Base-by-base conservation (phyloP, 53 echinoderm and acorn worm genomes). In the Mesocentrotus franciscanus region DNA sequence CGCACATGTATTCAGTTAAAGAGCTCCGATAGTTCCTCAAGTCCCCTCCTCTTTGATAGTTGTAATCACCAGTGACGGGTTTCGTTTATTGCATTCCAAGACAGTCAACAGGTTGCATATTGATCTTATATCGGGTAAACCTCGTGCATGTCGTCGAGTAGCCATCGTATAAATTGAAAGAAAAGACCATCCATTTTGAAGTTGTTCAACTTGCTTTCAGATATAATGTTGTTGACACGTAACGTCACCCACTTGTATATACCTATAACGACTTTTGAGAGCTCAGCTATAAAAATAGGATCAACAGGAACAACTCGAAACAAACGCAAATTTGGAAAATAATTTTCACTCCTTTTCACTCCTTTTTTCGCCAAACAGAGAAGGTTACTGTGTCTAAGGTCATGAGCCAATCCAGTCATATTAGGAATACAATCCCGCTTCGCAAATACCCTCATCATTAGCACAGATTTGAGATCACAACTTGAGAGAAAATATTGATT, bases 341-440 rank as follows among this genome's bases (percentile, higher is more conserved):
- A 15, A 33, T 78, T 49, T 49, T 2, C 6, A 6, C 30, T 30
- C 74, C 14, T 68, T 74, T 74, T 74, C 74, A 32, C 74, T 74
- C 32, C 10, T 74, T 81, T 81, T 7, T 81, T 81, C 42, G 7
- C 39, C 81, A 81, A 81, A 81, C 36, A 81, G 81, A 81, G 81
- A 35, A 81, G 36, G 81, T 42, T 81, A 81, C 81, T 81, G 81
- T 81, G 81, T 81, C 81, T 36, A 39, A 81, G 81, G 81, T 81
- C 42, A 81, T 42, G 42, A 81, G 81, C 36, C 12, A 81, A 81
- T 81, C 81, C 81, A 42, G 16, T 1, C 36, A 81, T 22, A 22
- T 39, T 39, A 5, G 18, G 81, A 81, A 33, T 81, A 33, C 81
- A 81, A 81, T 36, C 81, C 81, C 42, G 36, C 36, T 81, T 81